A percentile compares a stretch with the other conserved stretches of the same genome.
Conservation (phyloP, 2,113 vertebrate species). For the Corydoras sp. region DNA sequence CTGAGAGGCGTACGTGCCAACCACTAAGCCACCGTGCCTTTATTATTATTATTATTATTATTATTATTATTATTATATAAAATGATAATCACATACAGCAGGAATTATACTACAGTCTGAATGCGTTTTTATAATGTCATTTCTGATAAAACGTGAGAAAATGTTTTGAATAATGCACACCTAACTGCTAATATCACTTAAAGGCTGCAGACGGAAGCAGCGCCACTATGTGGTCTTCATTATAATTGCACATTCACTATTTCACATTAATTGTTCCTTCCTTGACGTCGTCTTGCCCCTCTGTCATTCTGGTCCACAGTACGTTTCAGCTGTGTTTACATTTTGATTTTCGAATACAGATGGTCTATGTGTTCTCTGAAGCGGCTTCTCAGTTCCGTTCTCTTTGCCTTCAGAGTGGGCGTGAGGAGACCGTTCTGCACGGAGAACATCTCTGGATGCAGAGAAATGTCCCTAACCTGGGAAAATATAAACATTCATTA, state of each 20-base stretch:
- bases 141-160: too few relatives aligned
- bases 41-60: too few relatives aligned
- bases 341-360: constrained; percentile 84
- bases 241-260: not conserved
- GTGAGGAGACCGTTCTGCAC: constrained; percentile 89
- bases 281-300: not conserved
- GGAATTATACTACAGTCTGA: too few relatives aligned
- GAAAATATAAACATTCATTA: not conserved
- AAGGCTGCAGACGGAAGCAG: not conserved
- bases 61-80: too few relatives aligned
- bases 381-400: constrained; percentile 72
- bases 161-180: too few relatives aligned
- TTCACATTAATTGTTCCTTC: not conserved
- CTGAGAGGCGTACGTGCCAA: too few relatives aligned
- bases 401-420: constrained; percentile 90
- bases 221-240: constrained; percentile 17
- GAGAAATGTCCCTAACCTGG: constrained; percentile 80
- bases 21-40: too few relatives aligned
- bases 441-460: constrained; percentile 82
- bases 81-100: too few relatives aligned
- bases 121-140: too few relatives aligned
- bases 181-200: not conserved
- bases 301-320: not conserved
- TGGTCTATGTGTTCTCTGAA: constrained; percentile 83
- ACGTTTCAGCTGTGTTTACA: constrained; percentile 50